Evolutionary conservation across 2,888 invertebrate genomes (phyloP).

Genomic region (Frankliniella fusca): DNA sequence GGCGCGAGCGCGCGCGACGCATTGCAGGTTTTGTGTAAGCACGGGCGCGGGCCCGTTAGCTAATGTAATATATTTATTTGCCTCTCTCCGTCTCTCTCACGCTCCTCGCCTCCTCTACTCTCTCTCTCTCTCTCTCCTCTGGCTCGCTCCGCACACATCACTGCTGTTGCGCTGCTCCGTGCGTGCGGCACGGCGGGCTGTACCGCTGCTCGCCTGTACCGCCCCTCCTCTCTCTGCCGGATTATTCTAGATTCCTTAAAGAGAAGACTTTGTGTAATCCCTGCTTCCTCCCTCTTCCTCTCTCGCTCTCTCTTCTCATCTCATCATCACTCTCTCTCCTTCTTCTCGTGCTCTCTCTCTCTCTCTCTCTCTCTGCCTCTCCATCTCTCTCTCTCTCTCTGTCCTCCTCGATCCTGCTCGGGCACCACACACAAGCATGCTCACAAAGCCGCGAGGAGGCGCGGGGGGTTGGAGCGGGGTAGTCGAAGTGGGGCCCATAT

Average conservation of each 20-base stretch:
- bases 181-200: too few relatives aligned
- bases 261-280: conserved; percentile 24
- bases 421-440: not conserved
- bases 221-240: not conserved
- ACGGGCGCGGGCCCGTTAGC: not conserved
- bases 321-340: too few relatives aligned
- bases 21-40: not conserved
- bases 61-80: too few relatives aligned
- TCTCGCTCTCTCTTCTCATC: not conserved
- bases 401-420: not conserved
- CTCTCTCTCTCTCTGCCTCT: too few relatives aligned
- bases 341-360: too few relatives aligned
- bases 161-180: too few relatives aligned
- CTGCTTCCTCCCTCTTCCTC: not conserved
- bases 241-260: conserved; percentile 14
- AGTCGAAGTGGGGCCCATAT: not conserved
- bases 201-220: too few relatives aligned
- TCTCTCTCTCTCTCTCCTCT: too few relatives aligned
- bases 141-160: too few relatives aligned
- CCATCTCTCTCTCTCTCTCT: not conserved
- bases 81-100: too few relatives aligned
- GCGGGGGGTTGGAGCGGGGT: not conserved
- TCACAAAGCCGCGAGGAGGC: not conserved
- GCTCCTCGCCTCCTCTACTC: too few relatives aligned
- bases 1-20: not conserved